Conservation (phyloP, 2,797 vertebrate species). For the Dryobates pubescens region DNA sequence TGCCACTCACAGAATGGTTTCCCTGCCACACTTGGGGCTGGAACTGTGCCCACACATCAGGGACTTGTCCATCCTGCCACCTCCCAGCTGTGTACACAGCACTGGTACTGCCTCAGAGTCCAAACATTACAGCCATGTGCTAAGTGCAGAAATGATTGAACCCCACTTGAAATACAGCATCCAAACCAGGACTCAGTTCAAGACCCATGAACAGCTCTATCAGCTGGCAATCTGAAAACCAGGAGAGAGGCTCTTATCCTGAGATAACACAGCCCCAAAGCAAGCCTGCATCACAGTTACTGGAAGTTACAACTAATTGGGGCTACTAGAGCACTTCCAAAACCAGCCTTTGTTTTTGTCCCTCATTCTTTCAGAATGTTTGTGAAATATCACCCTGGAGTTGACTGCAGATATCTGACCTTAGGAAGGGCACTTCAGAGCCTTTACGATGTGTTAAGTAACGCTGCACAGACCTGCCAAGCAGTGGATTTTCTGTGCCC, state of each 20-base stretch:
- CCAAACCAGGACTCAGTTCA: neutral
- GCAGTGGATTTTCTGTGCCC: neutral
- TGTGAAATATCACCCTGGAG: slow-evolving; percentile 3
- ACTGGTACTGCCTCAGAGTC: neutral
- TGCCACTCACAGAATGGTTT: neutral
- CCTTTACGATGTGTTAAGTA: slow-evolving; percentile 34
- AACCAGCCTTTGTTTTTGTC: neutral
- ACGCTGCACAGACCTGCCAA: slow-evolving; percentile 30
- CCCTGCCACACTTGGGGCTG: neutral
- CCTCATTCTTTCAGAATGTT: neutral
- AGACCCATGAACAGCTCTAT: neutral
- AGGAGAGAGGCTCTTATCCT: neutral
- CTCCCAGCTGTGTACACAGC: neutral
- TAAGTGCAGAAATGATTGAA: neutral
- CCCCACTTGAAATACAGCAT: neutral
- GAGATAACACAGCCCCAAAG: neutral
- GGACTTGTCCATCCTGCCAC: neutral
- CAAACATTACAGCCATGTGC: neutral
- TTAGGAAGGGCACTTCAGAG: neutral
- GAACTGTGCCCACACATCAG: neutral
- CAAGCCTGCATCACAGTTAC: fast-evolving
- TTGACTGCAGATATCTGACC: neutral
- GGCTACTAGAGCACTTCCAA: neutral
- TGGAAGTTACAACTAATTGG: neutral
- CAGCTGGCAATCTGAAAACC: neutral